A percentile compares a stretch with the other conserved stretches of the same genome.
Evolutionary conservation across 2,797 vertebrate species (phyloP).

Genomic region (Gymnoscopelus microlampas): DNA sequence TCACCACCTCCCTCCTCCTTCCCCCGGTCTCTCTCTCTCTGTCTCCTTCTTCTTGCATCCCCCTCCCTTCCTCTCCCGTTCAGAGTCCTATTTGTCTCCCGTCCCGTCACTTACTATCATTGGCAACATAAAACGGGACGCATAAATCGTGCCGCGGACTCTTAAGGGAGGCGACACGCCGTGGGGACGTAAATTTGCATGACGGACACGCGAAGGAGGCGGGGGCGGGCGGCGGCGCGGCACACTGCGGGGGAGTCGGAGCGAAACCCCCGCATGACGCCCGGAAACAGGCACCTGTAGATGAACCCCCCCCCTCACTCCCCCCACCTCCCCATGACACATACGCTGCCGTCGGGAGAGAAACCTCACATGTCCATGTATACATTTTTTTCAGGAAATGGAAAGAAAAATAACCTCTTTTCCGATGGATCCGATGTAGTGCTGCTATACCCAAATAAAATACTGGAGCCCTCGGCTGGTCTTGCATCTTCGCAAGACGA

Average conservation of each 20-base stretch:
- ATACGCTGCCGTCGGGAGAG: no score
- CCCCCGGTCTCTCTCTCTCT: conserved; percentile 1
- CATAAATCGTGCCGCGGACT: conserved; percentile 44
- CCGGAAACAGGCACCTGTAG: conserved; percentile 5
- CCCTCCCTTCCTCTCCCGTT: not conserved
- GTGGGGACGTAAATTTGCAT: conserved; percentile 37
- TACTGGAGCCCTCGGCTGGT: no score
- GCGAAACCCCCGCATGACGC: not conserved
- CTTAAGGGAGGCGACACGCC: conserved; percentile 12
- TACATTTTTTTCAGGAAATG: no score
- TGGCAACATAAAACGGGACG: conserved; percentile 24
- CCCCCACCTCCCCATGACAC: no score
- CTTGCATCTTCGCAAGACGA: no score
- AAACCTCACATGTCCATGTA: no score
- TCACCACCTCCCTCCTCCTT: no score
- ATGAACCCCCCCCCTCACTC: not conserved
- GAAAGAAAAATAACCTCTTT: no score
- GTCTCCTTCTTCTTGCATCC: not conserved
- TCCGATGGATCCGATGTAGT: no score
- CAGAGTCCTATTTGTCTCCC: conserved; percentile 50
- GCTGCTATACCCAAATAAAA: no score
- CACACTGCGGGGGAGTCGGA: not conserved
- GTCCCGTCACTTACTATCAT: conserved; percentile 45
- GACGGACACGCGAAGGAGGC: conserved; percentile 9
- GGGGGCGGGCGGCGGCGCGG: no score